Percentiles rank a stretch among this genome's conserved stretches.
phyloP scores from a whole-genome alignment of 2,113 vertebrate genomes.

The Paraplagusia blochii region DNA sequence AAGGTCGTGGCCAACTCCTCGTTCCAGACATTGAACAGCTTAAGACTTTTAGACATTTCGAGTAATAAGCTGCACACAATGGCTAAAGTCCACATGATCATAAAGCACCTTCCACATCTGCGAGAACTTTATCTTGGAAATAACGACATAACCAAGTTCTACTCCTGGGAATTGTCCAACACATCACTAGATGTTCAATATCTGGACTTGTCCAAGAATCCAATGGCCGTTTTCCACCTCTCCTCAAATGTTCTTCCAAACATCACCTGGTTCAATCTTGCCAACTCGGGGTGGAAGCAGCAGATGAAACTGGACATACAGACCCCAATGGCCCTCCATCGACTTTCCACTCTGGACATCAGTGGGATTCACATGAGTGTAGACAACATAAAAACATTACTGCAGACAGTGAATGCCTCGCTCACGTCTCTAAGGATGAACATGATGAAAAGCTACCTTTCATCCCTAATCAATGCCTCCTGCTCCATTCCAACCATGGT shows the following conservation, averaged over 20 bases:
- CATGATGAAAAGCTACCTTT: conserved; percentile 30
- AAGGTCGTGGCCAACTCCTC: conserved; percentile 17
- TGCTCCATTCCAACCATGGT: conserved; percentile 68
- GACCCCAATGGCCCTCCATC: conserved; percentile 51
- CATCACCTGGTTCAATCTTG: conserved; percentile 56
- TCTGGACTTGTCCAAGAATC: conserved; percentile 62
- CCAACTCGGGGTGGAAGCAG: conserved; percentile 20
- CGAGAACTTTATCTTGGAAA: conserved; percentile 6
- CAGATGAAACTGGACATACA: conserved; percentile 50
- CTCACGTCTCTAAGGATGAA: conserved; percentile 61
- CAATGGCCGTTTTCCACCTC: conserved; percentile 47
- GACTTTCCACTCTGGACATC: conserved; percentile 59
- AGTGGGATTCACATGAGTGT: conserved; percentile 46
- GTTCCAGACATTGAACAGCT: conserved; percentile 48
- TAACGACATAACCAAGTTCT: conserved; percentile 24
- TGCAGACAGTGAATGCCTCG: conserved; percentile 56
- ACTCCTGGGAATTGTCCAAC: conserved; percentile 49
- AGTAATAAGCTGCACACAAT: conserved; percentile 39
- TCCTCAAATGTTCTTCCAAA: conserved; percentile 61
- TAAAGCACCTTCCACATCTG: conserved; percentile 56
- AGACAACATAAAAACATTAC: conserved; percentile 26
- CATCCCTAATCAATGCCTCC: conserved; percentile 58
- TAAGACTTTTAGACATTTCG: conserved; percentile 56
- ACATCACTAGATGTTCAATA: conserved; percentile 10
- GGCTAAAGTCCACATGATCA: conserved; percentile 9